Conservation (phyloP, 2,888 invertebrate genomes). For the Drosophila leonis region DNA sequence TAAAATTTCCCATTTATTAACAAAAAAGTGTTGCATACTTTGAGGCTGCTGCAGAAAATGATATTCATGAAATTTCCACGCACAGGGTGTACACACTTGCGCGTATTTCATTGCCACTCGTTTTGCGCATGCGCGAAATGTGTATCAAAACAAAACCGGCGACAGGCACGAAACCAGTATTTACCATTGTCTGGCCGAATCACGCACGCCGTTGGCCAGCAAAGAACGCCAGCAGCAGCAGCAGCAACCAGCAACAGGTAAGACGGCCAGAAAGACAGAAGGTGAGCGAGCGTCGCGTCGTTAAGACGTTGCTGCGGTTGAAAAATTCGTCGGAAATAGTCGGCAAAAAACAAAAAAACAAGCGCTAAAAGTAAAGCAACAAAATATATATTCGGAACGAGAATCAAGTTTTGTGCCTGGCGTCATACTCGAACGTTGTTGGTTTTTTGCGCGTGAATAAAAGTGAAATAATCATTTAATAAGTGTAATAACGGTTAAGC, state of each 20-base stretch:
- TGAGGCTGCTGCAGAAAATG: neutral
- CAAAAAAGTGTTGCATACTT: constrained; percentile 27
- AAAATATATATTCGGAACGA: constrained; percentile 41
- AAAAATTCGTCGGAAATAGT: constrained; percentile 38
- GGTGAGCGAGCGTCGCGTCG: constrained; percentile 80
- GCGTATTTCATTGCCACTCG: constrained; percentile 59
- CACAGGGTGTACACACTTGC: constrained; percentile 56
- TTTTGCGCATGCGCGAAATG: constrained; percentile 73
- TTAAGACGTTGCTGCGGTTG: constrained; percentile 75
- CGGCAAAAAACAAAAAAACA: constrained; percentile 35
- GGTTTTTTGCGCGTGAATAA: constrained; percentile 56
- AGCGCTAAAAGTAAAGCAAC: constrained; percentile 47
- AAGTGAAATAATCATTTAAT: constrained; percentile 47
- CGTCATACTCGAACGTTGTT: constrained; percentile 63
- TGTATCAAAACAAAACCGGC: constrained; percentile 79
- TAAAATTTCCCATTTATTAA: neutral
- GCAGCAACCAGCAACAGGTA: constrained; percentile 73
- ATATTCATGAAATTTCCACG: neutral
- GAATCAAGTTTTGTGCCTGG: constrained; percentile 82
- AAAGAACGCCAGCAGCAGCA: constrained; percentile 53
- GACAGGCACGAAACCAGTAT: constrained; percentile 73
- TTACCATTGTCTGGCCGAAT: constrained; percentile 46
- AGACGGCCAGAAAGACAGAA: constrained; percentile 63
- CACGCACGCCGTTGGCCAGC: constrained; percentile 54
- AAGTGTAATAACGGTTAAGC: constrained; percentile 42